Evolutionary conservation across 30 jellyfish, hydroid and myxozoan species (phyloP), one percentile per base, ranked within the genome.

Genomic region (Hydra vulgaris): DNA sequence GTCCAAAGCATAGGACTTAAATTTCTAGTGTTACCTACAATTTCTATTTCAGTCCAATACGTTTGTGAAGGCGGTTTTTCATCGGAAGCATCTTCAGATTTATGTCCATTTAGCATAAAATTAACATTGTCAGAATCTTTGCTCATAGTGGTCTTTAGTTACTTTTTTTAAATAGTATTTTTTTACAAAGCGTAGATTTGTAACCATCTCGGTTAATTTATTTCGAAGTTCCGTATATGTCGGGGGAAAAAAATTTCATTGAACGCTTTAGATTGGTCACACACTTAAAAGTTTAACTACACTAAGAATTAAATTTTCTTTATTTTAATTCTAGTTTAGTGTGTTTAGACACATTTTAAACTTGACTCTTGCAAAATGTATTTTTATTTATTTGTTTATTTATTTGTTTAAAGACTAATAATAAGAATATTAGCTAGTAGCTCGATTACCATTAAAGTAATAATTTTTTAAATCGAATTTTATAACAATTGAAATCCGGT

Each of bases 1-100:
- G 98, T 87, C 98, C 98, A 91, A 79, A 91, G 83, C 54, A 82
- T 82, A 26, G 95, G 95, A 91, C 98, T 91, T 71, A 91, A 82
- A 74, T 91, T 91, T 77, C 95, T 83, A 53, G 86, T 90, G 53
- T 76, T 83, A 23, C 98, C 96, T 20, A 91, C 96, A 74, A 91
- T 87, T 81, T 91, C 98, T 67, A 91, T 71, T 75, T 86, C 98
- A 27, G 95, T 82, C 95, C 98, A 86, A 19, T 80, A 69, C 4
- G 76, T 69, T 78, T 76, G 27, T 16, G 23, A 17, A 53, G 54
- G 90, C 54, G 88, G 85, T 84, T 83, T 85, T 91, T 81, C 86
- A 23, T 72, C 95, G 17, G 69, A 89, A 25, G 78, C 73, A 71
- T 54, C 79, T 21, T 90, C 97, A 74, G 79, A 26, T 72, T 85